Conservation (phyloP, 2,113 vertebrate genomes). For the Ptychochromis oligacanthus region DNA sequence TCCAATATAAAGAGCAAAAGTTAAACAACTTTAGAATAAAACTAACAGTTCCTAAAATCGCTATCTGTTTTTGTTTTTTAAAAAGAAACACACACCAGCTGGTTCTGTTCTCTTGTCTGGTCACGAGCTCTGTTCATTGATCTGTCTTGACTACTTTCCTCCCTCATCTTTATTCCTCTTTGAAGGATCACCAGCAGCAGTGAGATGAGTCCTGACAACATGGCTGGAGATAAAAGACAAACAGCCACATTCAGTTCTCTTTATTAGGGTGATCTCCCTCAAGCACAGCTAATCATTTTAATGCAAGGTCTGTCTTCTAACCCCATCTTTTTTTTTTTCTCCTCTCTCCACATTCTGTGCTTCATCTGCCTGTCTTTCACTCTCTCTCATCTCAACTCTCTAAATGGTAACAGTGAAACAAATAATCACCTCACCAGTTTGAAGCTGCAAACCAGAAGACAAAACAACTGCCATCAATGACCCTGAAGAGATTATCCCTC, state of each 20-base stretch:
- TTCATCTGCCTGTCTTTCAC: conserved; percentile 15
- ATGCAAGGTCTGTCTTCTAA: background rate
- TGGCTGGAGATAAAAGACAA: conserved; percentile 38
- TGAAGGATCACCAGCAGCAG: conserved; percentile 17
- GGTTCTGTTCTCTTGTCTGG: background rate
- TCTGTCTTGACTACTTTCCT: background rate
- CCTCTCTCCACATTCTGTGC: background rate
- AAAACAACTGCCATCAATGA: conserved; percentile 30
- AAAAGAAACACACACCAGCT: background rate
- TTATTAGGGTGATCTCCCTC: conserved; percentile 1
- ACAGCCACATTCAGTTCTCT: conserved; percentile 16
- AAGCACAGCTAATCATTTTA: background rate
- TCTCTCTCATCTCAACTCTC: conserved; percentile 20
- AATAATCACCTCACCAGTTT: conserved; percentile 40
- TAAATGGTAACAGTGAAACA: conserved; percentile 27
- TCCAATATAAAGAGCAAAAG: background rate
- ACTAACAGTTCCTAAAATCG: background rate
- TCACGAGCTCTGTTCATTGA: conserved; percentile 10
- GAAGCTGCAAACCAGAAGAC: conserved; percentile 4
- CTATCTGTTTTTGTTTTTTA: background rate
- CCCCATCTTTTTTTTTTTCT: background rate
- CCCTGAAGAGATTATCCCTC: conserved; percentile 17
- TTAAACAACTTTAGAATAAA: background rate
- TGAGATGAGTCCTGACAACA: conserved; percentile 35
- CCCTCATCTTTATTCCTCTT: conserved; percentile 6